phyloP scores from a whole-genome alignment of 2,113 vertebrate genomes.

The Halcyon senegalensis region DNA sequence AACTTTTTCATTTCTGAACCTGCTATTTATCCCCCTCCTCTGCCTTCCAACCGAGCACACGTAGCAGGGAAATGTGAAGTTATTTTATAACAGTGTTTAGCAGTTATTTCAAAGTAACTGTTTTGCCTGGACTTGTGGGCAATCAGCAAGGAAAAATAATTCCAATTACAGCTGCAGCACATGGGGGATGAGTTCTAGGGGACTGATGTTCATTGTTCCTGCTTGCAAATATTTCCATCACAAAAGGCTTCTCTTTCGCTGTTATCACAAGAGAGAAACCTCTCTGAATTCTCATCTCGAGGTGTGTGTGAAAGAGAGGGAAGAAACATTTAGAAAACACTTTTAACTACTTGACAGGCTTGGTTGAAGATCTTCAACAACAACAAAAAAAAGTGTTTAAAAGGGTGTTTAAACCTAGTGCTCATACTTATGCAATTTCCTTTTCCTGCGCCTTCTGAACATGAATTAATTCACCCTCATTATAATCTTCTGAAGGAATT shows the following conservation, averaged over 20 bases:
- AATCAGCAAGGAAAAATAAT: constrained; percentile 37
- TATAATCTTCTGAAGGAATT: background rate
- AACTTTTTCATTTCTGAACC: constrained; percentile 51
- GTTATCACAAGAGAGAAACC: constrained; percentile 31
- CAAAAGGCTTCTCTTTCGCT: constrained; percentile 39
- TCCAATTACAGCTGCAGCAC: constrained; percentile 4
- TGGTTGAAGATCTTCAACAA: constrained; percentile 33
- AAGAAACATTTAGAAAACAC: constrained; percentile 38
- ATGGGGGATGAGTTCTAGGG: constrained; percentile 20
- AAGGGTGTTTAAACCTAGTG: background rate
- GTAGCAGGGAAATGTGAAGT: constrained; percentile 12
- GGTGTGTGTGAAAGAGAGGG: background rate
- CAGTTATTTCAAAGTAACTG: constrained; percentile 33
- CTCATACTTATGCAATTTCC: constrained; percentile 45
- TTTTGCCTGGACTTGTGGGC: constrained; percentile 40
- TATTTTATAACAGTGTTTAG: background rate
- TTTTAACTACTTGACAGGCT: constrained; percentile 56
- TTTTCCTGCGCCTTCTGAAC: constrained; percentile 9
- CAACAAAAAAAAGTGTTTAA: background rate
- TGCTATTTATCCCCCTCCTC: constrained; percentile 7
- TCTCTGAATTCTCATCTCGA: constrained; percentile 49
- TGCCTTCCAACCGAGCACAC: background rate
- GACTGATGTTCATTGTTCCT: constrained; percentile 49
- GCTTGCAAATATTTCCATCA: constrained; percentile 45
- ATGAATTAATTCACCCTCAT: constrained; percentile 28